Evolutionary conservation across 2,797 vertebrate genomes (phyloP).

Genomic region (Enteromius fasciolatus): DNA sequence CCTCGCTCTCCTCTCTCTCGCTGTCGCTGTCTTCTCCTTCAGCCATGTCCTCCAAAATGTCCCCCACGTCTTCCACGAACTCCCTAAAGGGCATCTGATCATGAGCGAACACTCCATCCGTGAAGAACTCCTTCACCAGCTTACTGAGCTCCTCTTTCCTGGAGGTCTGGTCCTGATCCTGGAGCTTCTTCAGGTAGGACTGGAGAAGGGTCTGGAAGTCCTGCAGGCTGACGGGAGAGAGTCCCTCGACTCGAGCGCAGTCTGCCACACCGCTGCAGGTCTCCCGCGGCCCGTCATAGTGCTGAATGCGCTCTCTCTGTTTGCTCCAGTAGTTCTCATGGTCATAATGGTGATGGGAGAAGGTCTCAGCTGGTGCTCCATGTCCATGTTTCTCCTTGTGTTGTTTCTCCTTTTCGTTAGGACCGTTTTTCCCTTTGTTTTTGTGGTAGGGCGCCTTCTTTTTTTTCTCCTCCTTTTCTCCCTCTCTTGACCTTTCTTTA

Average conservation of each 20-base stretch:
- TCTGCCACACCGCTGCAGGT: slow-evolving; percentile 74
- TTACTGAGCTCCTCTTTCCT: slow-evolving; percentile 67
- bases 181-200: slow-evolving; percentile 76
- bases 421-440: neutral
- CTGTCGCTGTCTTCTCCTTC: slow-evolving; percentile 65
- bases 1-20: slow-evolving; percentile 67
- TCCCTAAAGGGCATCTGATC: slow-evolving; percentile 85
- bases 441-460: slow-evolving; percentile 1
- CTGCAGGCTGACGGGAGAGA: slow-evolving; percentile 72
- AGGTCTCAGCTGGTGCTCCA: slow-evolving; percentile 42
- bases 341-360: slow-evolving; percentile 60
- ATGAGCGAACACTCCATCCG: slow-evolving; percentile 81
- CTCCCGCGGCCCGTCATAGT: slow-evolving; percentile 68
- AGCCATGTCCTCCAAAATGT: slow-evolving; percentile 88
- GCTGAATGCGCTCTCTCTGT: slow-evolving; percentile 72
- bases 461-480: slow-evolving; percentile 53
- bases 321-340: slow-evolving; percentile 75
- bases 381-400: slow-evolving; percentile 61
- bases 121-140: slow-evolving; percentile 77
- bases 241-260: slow-evolving; percentile 84
- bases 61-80: slow-evolving; percentile 85
- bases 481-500: slow-evolving; percentile 54
- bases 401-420: slow-evolving; percentile 14
- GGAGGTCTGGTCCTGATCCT: slow-evolving; percentile 61
- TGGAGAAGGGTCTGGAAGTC: slow-evolving; percentile 74